Evolutionary conservation across 1,140 invertebrate genomes (phyloP).

Genomic region (Apis dorsata): DNA sequence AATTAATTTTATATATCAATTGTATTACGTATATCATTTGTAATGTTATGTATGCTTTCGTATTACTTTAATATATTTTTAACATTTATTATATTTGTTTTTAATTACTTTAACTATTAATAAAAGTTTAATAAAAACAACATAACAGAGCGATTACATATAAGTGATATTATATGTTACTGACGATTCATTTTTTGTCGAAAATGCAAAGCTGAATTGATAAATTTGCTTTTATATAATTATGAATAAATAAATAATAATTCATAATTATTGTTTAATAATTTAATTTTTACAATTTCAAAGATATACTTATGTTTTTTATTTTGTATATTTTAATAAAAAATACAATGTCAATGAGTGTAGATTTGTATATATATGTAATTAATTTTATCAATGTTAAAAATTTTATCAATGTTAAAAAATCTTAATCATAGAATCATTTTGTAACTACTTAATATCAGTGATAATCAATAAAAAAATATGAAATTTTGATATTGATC

Average conservation of each 20-base stretch:
- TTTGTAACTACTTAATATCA: neutral
- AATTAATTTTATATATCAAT: neutral
- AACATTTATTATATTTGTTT: neutral
- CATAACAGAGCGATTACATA: too few species aligned
- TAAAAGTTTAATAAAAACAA: neutral
- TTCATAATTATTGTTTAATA: neutral
- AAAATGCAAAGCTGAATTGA: neutral
- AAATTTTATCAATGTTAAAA: neutral
- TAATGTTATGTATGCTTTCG: neutral
- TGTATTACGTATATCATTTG: neutral
- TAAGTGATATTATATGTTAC: neutral
- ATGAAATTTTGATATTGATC: neutral
- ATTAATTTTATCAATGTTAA: neutral
- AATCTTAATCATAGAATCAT: neutral
- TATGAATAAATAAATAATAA: neutral
- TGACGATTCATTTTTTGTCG: neutral
- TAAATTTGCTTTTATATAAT: neutral
- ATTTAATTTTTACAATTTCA: neutral
- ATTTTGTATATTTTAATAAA: neutral
- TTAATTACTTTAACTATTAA: neutral
- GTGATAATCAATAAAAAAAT: neutral
- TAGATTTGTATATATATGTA: neutral
- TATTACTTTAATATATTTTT: slow-evolving; percentile 13
- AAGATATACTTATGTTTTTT: neutral
- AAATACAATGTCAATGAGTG: too few species aligned